Conservation (phyloP, 1,140 invertebrate species). For the Zaprionus gabonicus region DNA sequence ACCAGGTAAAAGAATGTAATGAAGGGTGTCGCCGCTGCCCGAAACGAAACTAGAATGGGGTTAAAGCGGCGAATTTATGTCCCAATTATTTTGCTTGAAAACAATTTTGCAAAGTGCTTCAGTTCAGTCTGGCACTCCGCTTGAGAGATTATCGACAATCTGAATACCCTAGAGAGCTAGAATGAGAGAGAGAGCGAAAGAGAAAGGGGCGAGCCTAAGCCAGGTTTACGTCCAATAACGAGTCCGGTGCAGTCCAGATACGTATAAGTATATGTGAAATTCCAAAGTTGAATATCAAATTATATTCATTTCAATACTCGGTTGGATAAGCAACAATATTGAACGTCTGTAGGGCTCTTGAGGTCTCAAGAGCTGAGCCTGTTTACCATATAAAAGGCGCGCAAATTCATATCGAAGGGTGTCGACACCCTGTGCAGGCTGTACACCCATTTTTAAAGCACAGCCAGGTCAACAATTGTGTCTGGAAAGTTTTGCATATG, state of each 20-base stretch:
- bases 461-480: constrained; percentile 9
- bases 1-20: constrained; percentile 17
- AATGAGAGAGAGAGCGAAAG: too few relatives aligned
- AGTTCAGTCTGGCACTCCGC: background rate
- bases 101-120: constrained; percentile 42
- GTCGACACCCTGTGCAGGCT: background rate
- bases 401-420: background rate
- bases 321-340: background rate
- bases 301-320: background rate
- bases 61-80: constrained; percentile 40
- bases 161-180: background rate
- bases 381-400: background rate
- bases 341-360: background rate
- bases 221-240: background rate
- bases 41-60: constrained; percentile 33
- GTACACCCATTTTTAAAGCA: constrained; percentile 23
- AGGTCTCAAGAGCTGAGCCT: background rate
- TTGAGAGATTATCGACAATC: constrained; percentile 11
- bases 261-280: background rate
- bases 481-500: constrained; percentile 30
- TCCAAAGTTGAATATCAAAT: background rate
- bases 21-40: constrained; percentile 6
- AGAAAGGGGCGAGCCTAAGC: background rate
- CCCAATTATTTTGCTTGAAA: constrained; percentile 42
- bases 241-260: background rate